Evolutionary conservation across 1,140 invertebrate species (phyloP), one percentile per base, ranked within the genome.

Genomic region (Cardiocondyla obscurior): DNA sequence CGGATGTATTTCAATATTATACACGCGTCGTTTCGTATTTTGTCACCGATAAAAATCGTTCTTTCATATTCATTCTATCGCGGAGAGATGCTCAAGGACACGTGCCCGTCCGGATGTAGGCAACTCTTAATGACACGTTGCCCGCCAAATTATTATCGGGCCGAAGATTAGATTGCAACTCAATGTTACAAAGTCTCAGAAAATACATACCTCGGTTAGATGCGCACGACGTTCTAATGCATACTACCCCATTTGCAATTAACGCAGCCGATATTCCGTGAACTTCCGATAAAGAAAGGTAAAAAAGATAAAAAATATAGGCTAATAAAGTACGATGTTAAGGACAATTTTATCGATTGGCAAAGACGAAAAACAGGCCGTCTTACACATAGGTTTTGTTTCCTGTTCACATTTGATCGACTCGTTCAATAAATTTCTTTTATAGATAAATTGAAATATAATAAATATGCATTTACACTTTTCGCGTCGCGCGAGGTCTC

Each of bases 111-210:
- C 62, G 82, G 74, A 83, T 69, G 62, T 83, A 83, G 36, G 62
- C 74, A 83, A 79, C 39, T 64, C 46, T 67, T 83, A 69, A 83
- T 83, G 42, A 65, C n/a, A 83, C 49, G 30, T 53, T 58, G 57
- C 28, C 12, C 25, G 53, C 60, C 74, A 83, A 83, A 83, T 83
- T 81, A 79, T 83, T 57, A 65, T 46, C 46, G 14, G 49, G 22
- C 46, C 51, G 53, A 25, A 67, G 53, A 46, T 69, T 79, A 64
- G 51, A 16, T 77, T 46, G 62, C 53, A n/a, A 79, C 19, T 49
- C 14, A 14, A 58, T 36, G 44, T 83, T 69, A 57, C 42, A 57
- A 77, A 83, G 33, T 79, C 30, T 83, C 44, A n/a, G 42, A 77
- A 82, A 82, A 82, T 44, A 28, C 28, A 22, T 60, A 36, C n/a